phyloP scores from a whole-genome alignment of 1,140 invertebrate species.

The Cepaea nemoralis region DNA sequence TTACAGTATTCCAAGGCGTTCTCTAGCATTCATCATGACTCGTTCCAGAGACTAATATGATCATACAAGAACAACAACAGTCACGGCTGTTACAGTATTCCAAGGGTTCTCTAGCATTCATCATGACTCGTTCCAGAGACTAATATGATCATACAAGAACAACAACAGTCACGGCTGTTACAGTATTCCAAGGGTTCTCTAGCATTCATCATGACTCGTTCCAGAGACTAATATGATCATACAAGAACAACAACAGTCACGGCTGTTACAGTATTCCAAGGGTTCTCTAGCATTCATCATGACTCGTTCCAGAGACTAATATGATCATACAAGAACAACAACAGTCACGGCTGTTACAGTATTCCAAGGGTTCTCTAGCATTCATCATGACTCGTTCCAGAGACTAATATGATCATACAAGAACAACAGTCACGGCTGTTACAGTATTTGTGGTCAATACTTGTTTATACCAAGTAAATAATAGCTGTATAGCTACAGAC shows the following conservation, averaged over 20 bases:
- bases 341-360: no score
- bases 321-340: conserved; percentile 61
- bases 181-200: conserved; percentile 96
- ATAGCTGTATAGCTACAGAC: no score
- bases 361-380: conserved; percentile 94
- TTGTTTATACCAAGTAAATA: no score
- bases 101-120: conserved; percentile 94
- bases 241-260: no score
- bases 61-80: no score
- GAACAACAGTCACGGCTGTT: no score
- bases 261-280: no score
- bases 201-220: conserved; percentile 93
- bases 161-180: no score
- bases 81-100: no score
- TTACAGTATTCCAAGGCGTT: conserved; percentile 98
- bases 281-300: conserved; percentile 96
- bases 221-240: conserved; percentile 79
- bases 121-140: conserved; percentile 91
- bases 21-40: conserved; percentile 94
- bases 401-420: conserved; percentile 75
- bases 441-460: conserved; percentile 78
- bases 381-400: conserved; percentile 94
- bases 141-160: conserved; percentile 71
- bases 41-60: conserved; percentile 82
- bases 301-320: conserved; percentile 85